Conservation (phyloP, 2,888 invertebrate species). For the Rhamnusium bicolor region DNA sequence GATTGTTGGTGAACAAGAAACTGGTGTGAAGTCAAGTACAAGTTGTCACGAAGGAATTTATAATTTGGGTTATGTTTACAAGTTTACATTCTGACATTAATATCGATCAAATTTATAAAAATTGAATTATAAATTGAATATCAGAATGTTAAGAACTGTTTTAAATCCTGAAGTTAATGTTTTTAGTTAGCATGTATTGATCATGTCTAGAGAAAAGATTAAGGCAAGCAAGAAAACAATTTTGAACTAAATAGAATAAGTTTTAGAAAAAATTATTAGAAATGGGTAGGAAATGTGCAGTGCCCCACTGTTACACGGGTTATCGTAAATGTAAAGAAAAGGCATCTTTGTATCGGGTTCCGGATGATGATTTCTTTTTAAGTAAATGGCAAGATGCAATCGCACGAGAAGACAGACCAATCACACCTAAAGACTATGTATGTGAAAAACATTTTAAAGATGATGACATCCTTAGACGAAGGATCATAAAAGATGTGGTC, state of each 20-base stretch:
- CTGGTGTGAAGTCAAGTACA: background rate
- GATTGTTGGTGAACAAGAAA: too few relatives aligned
- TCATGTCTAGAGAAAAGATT: background rate
- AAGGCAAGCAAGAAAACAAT: too few relatives aligned
- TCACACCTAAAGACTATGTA: conserved; percentile 51
- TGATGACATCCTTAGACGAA: conserved; percentile 47
- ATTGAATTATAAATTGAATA: background rate
- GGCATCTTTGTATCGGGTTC: conserved; percentile 49
- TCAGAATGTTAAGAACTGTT: background rate
- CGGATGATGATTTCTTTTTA: conserved; percentile 50
- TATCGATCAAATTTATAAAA: conserved; percentile 4
- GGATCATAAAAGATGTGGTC: conserved; percentile 45
- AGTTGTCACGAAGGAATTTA: background rate
- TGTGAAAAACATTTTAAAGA: conserved; percentile 52
- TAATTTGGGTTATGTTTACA: background rate
- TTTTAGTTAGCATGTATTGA: background rate
- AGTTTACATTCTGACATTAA: background rate
- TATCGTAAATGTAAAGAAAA: conserved; percentile 51
- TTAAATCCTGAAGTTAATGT: background rate
- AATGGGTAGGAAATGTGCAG: conserved; percentile 53
- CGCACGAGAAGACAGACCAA: conserved; percentile 50
- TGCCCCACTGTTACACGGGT: conserved; percentile 53
- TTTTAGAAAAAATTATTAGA: background rate
- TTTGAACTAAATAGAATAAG: background rate
- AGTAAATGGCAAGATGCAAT: conserved; percentile 53